These are phyloP conservation scores for Thalpophila matura DNA, from an alignment of 2,888 invertebrate species.

Conservation along the genomic window DNA sequence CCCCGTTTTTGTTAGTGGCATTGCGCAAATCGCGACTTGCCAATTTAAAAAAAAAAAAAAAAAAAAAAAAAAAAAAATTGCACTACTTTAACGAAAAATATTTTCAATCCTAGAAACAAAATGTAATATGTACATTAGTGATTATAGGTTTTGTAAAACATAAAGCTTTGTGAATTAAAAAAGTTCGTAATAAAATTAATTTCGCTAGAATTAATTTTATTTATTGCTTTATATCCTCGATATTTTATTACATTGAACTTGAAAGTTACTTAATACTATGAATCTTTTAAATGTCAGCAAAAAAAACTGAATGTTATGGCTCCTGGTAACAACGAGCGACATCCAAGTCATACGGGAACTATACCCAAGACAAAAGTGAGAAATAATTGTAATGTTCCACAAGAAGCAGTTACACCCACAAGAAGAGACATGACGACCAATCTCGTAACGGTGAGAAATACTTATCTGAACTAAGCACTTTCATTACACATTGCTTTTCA, in stretches of 20 bases:
- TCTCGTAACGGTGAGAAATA: conserved; percentile 83
- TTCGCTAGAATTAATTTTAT: conserved; percentile 25
- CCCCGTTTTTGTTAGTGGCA: no score
- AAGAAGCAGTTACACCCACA: conserved; percentile 92
- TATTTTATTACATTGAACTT: conserved; percentile 50
- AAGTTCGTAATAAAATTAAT: conserved; percentile 25
- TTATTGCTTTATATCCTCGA: conserved; percentile 32
- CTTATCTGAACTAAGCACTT: neutral
- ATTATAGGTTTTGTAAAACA: conserved; percentile 33
- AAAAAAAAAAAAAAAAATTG: no score
- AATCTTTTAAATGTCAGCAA: conserved; percentile 61
- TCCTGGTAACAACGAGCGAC: conserved; percentile 88
- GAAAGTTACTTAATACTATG: conserved; percentile 59
- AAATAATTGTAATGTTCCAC: conserved; percentile 91
- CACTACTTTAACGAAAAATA: conserved; percentile 30
- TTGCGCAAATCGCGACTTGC: no score
- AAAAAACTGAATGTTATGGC: conserved; percentile 83
- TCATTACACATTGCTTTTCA: neutral
- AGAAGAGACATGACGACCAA: conserved; percentile 91
- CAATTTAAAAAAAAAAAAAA: no score
- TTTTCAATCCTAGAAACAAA: conserved; percentile 30
- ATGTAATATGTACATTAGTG: conserved; percentile 35
- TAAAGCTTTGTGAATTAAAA: conserved; percentile 31
- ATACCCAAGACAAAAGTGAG: conserved; percentile 92
- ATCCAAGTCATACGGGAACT: conserved; percentile 91